These are phyloP conservation scores for Monopterus albus DNA, from an alignment of 2,113 vertebrate species.

Conservation along the genomic window DNA sequence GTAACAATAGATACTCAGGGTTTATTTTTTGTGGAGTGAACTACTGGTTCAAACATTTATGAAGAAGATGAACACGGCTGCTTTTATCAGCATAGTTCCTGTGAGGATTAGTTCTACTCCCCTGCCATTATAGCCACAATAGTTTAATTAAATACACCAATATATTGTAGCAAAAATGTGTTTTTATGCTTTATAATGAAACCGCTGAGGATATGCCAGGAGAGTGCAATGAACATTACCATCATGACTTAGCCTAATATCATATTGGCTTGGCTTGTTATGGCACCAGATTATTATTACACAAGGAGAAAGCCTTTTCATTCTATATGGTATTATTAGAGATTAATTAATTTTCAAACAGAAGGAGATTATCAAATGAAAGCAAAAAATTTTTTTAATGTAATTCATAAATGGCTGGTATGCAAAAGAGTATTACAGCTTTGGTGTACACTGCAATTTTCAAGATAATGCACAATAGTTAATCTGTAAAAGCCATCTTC, in stretches of 20 bases:
- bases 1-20: too few species aligned
- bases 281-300: slow-evolving; percentile 54
- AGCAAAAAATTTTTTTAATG: slow-evolving; percentile 38
- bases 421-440: slow-evolving; percentile 21
- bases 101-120: slow-evolving; percentile 73
- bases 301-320: slow-evolving; percentile 45
- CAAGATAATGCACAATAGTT: not conserved
- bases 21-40: slow-evolving; percentile 46
- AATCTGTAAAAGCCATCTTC: slow-evolving; percentile 11
- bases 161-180: slow-evolving; percentile 70
- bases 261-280: slow-evolving; percentile 45
- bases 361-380: slow-evolving; percentile 49
- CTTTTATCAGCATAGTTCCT: slow-evolving; percentile 73
- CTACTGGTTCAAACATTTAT: slow-evolving; percentile 45
- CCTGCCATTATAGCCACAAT: slow-evolving; percentile 62
- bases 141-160: slow-evolving; percentile 74
- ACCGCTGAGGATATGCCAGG: slow-evolving; percentile 51
- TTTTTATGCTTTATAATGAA: slow-evolving; percentile 72
- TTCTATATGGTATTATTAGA: slow-evolving; percentile 49
- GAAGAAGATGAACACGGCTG: slow-evolving; percentile 57
- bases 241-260: slow-evolving; percentile 61
- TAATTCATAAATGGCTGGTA: slow-evolving; percentile 21
- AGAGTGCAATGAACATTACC: slow-evolving; percentile 59
- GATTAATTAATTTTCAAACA: slow-evolving; percentile 66
- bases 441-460: slow-evolving; percentile 7